Percentiles rank a stretch among this genome's conserved stretches.
Conservation (phyloP, 2,888 invertebrate species). For the Eupithecia vulgata region DNA sequence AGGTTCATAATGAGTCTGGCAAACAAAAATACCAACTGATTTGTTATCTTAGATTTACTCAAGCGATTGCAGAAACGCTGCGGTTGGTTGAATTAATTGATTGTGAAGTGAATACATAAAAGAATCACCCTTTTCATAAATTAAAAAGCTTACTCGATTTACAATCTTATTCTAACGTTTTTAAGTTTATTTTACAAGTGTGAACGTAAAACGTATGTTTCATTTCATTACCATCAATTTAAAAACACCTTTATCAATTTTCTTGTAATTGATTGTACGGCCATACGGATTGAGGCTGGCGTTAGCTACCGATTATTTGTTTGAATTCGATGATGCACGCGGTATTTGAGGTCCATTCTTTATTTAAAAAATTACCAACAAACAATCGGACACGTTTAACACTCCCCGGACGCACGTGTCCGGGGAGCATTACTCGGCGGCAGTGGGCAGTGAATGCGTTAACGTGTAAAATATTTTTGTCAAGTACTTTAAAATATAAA, state of each 20-base stretch:
- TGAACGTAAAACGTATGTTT: constrained; percentile 11
- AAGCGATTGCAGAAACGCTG: constrained; percentile 4
- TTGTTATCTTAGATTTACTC: background rate
- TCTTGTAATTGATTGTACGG: constrained; percentile 8
- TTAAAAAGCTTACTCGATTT: constrained; percentile 19
- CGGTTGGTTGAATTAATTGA: constrained; percentile 8
- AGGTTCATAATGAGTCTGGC: background rate
- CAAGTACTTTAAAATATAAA: background rate
- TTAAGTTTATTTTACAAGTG: constrained; percentile 15
- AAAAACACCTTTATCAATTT: constrained; percentile 30
- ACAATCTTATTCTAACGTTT: constrained; percentile 12
- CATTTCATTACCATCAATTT: constrained; percentile 22
- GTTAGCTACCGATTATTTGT: background rate
- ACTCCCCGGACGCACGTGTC: too few relatives aligned
- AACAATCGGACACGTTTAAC: too few relatives aligned
- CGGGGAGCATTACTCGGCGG: too few relatives aligned
- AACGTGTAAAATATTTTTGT: background rate
- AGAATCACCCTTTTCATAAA: constrained; percentile 9
- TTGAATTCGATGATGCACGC: background rate
- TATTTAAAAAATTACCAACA: too few relatives aligned
- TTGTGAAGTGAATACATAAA: constrained; percentile 37
- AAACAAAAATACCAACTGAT: constrained; percentile 1
- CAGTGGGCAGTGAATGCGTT: too few relatives aligned
- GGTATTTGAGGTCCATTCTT: too few relatives aligned
- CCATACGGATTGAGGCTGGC: background rate